Evolutionary conservation across 2,797 vertebrate species (phyloP), one percentile per base, ranked within the genome.

Genomic region (Crocodylus rhombifer): DNA sequence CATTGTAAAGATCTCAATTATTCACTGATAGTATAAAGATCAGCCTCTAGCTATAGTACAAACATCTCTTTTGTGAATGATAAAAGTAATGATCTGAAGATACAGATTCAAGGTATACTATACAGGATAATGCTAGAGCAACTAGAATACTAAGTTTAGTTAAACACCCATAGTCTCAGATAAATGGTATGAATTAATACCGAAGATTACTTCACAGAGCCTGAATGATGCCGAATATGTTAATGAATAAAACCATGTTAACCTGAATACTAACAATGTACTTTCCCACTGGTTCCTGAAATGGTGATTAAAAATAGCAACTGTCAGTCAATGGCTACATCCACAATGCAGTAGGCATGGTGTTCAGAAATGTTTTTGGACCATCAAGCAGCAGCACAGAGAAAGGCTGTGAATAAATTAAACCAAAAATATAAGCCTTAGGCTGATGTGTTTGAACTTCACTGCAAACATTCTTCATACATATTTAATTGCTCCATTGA

Each of bases 401-500:
- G 95, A 94, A 96, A 97, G 90, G 80, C 81, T 91, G 91, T 92
- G 97, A 98, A 98, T 98, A 98, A 98, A 98, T 98, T 97, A 98
- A 97, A 96, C 87, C 83, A 93, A 97, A 98, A 97, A 97, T 88
- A 96, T 78, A 97, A 97, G 96, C 93, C 95, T 92, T 76, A 91
- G 84, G 93, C 96, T 97, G 95, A 97, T 94, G 97, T 95, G 93
- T 97, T 97, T 98, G 97, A 98, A 98, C 97, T 97, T 97, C 97
- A 97, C 95, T 90, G 97, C 96, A 97, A 98, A 98, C 95, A 96
- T 95, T 97, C 94, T 97, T 97, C 98, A 98, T 98, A 97, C 97
- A 98, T 98, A 97, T 98, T 98, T 98, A 98, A 98, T 98, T 96
- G 96, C 92, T 98, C 97, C 97, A 93, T 71, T 90, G 98, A 98